These are phyloP conservation scores for Thyatira batis DNA, from an alignment of 2,888 invertebrate species.

Conservation along the genomic window DNA sequence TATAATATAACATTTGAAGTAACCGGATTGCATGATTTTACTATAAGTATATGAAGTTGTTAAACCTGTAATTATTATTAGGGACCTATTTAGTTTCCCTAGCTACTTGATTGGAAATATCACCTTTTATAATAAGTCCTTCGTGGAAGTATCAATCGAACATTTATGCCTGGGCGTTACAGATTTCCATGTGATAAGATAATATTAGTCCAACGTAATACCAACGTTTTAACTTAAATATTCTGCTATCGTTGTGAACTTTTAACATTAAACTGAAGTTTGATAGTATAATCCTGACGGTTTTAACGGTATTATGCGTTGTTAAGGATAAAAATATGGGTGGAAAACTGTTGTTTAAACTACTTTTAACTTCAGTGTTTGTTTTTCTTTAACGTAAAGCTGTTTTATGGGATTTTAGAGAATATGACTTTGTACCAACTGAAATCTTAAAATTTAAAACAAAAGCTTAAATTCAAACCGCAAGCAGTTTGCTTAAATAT, in stretches of 20 bases:
- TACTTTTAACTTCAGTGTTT: not conserved
- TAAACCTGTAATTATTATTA: too few relatives aligned
- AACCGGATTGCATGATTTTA: too few relatives aligned
- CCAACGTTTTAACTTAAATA: slow-evolving; percentile 2
- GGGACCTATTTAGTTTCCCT: too few relatives aligned
- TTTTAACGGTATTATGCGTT: not conserved
- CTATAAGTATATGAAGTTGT: too few relatives aligned
- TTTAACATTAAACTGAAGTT: not conserved
- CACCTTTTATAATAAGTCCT: too few relatives aligned
- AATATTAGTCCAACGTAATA: not conserved
- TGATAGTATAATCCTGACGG: not conserved
- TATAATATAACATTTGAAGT: too few relatives aligned
- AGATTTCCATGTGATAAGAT: not conserved
- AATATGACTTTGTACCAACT: not conserved
- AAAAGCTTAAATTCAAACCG: not conserved
- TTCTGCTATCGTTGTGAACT: not conserved
- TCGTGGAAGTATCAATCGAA: not conserved
- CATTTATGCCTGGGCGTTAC: not conserved
- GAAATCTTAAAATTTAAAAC: not conserved
- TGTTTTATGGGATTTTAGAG: too few relatives aligned
- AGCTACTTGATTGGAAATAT: too few relatives aligned
- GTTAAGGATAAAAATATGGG: not conserved
- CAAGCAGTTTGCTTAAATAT: not conserved
- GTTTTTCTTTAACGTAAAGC: not conserved
- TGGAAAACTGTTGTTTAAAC: not conserved